Evolutionary conservation across 2,888 invertebrate genomes (phyloP).

Genomic region (Polydrusus cervinus): DNA sequence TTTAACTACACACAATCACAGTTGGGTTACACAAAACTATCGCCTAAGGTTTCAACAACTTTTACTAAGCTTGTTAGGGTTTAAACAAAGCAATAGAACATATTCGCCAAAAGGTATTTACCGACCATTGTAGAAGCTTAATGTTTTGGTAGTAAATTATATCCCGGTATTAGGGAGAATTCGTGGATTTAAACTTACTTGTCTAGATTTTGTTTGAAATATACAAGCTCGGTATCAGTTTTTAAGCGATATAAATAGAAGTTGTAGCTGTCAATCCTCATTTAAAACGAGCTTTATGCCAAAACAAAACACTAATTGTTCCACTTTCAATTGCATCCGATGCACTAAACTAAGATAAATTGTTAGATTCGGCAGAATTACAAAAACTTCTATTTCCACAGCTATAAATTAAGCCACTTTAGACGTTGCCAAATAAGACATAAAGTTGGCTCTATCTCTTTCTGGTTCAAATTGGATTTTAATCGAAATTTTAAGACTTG

Average conservation of each 20-base stretch:
- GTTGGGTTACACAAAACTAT: conserved; percentile 10
- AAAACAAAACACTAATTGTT: conserved; percentile 16
- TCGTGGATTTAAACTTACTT: neutral
- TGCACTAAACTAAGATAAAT: conserved; percentile 22
- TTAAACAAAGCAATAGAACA: conserved; percentile 18
- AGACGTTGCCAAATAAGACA: conserved; percentile 33
- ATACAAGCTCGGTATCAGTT: neutral
- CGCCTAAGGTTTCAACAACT: conserved; percentile 23
- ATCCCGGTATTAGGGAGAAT: conserved; percentile 1
- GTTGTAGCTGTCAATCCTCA: neutral
- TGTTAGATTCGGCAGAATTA: conserved; percentile 20
- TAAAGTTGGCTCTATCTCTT: conserved; percentile 28
- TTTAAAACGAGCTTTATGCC: neutral
- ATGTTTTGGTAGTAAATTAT: conserved; percentile 17
- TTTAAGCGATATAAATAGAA: no score
- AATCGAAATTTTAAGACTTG: conserved; percentile 29
- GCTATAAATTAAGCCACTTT: conserved; percentile 31
- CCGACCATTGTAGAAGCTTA: conserved; percentile 18
- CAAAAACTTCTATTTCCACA: conserved; percentile 16
- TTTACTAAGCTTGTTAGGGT: conserved; percentile 23
- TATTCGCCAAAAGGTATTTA: conserved; percentile 27
- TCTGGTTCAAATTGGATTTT: conserved; percentile 31
- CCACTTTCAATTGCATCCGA: conserved; percentile 15
- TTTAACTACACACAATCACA: conserved; percentile 14
- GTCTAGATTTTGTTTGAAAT: neutral